Conservation (phyloP, 2,888 invertebrate genomes). For the Dryomyza anilis region DNA sequence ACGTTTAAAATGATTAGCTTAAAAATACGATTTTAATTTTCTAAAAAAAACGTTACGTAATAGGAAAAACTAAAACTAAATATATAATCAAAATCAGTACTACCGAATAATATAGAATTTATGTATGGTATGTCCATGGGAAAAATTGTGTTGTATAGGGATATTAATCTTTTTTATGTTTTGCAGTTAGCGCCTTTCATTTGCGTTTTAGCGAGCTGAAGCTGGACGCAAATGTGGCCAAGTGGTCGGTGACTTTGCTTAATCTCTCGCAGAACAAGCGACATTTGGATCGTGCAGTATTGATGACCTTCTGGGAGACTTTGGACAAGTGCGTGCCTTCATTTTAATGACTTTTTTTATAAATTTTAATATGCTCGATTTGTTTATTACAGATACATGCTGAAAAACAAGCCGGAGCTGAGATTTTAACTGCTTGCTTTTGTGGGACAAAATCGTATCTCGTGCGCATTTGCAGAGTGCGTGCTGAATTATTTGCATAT, state of each 20-base stretch:
- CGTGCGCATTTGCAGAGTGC: background rate
- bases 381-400: constrained; percentile 52
- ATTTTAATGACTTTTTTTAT: too few relatives aligned
- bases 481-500: background rate
- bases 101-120: too few relatives aligned
- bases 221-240: constrained; percentile 90
- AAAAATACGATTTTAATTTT: too few relatives aligned
- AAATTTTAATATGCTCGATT: background rate
- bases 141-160: background rate
- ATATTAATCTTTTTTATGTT: background rate
- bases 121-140: too few relatives aligned
- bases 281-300: constrained; percentile 93
- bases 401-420: constrained; percentile 59
- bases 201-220: constrained; percentile 96
- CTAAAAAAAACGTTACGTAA: too few relatives aligned
- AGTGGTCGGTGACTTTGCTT: constrained; percentile 96
- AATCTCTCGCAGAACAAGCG: constrained; percentile 90
- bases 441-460: background rate
- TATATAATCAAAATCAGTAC: too few relatives aligned
- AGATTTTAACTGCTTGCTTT: constrained; percentile 46
- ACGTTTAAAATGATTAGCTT: too few relatives aligned
- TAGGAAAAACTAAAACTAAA: too few relatives aligned
- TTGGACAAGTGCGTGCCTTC: constrained; percentile 91
- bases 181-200: constrained; percentile 93
- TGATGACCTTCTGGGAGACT: constrained; percentile 97